A percentile compares a stretch with the other conserved stretches of the same genome.
These are phyloP conservation scores for Oreotragus oreotragus DNA, from an alignment of 2,113 vertebrate species.

Conservation along the genomic window DNA sequence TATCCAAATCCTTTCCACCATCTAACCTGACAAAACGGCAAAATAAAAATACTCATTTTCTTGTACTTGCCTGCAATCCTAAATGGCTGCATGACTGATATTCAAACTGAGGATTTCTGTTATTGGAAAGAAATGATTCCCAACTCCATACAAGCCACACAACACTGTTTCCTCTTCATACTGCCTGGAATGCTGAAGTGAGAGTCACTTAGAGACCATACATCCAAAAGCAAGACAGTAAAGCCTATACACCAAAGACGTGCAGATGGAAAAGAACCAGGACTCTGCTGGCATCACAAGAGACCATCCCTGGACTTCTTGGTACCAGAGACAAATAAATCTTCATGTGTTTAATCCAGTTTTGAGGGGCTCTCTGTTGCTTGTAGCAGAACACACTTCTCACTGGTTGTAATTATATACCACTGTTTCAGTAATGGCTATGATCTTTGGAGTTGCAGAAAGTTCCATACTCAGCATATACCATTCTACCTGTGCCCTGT, in stretches of 20 bases:
- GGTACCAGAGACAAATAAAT: not conserved
- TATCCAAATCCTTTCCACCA: not conserved
- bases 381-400: not conserved
- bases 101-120: not conserved
- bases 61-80: not conserved
- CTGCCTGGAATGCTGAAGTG: not conserved
- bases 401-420: not conserved
- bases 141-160: not conserved
- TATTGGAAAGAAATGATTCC: not conserved
- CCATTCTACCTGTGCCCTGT: not conserved
- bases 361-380: not conserved
- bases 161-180: not conserved
- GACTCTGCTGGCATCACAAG: not conserved
- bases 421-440: not conserved
- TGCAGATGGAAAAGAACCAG: not conserved
- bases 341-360: not conserved
- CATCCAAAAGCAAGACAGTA: not conserved
- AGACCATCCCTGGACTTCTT: not conserved
- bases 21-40: not conserved
- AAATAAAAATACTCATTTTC: not conserved
- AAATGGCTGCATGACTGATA: not conserved
- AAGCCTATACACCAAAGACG: not conserved
- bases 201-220: not conserved
- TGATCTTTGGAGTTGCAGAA: not conserved
- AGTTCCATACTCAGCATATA: not conserved